phyloP scores from a whole-genome alignment of 2,113 vertebrate genomes.

The Pygoscelis antarcticus region DNA sequence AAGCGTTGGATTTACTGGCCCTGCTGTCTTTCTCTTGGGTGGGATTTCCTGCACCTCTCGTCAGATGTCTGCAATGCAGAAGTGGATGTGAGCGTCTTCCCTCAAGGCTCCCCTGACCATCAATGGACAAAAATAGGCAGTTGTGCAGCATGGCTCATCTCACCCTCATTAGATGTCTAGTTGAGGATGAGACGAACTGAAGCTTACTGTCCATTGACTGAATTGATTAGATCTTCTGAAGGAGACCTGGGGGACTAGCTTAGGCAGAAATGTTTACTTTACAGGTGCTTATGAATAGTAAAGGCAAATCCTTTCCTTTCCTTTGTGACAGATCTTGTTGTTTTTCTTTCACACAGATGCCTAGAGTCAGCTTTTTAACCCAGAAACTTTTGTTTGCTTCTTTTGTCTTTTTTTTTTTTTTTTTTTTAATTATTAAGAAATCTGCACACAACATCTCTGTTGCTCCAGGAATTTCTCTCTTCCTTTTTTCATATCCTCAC shows the following conservation, averaged over 20 bases:
- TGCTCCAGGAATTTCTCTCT: neutral
- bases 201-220: neutral
- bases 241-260: neutral
- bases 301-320: neutral
- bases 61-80: neutral
- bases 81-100: neutral
- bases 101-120: neutral
- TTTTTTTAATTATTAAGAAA: neutral
- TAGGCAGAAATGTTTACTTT: neutral
- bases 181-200: neutral
- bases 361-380: neutral
- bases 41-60: neutral
- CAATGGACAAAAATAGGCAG: neutral
- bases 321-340: neutral
- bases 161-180: neutral
- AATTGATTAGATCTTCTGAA: neutral
- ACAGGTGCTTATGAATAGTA: neutral
- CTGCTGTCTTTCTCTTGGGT: neutral
- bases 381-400: neutral
- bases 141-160: neutral
- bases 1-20: neutral
- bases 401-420: too few relatives aligned
- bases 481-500: neutral
- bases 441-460: neutral
- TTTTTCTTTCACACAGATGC: neutral